phyloP scores from a whole-genome alignment of 1,140 invertebrate species.

The Plutomurus gul region DNA sequence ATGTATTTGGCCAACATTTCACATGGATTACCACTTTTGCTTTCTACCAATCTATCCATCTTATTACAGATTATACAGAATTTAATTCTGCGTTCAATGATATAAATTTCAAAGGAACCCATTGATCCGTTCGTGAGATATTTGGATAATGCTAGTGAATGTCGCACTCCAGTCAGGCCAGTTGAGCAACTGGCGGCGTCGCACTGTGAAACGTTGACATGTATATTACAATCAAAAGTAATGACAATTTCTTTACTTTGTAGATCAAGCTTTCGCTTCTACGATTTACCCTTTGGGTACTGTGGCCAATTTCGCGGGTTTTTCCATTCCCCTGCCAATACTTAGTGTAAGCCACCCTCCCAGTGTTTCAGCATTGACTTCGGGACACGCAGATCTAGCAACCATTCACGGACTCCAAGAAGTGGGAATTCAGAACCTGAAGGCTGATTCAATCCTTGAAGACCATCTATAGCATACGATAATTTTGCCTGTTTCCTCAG shows the following conservation, averaged over 20 bases:
- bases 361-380: neutral
- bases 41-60: no score
- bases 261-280: constrained; percentile 2
- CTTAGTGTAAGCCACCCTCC: constrained; percentile 14
- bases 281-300: constrained; percentile 27
- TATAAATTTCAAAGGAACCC: no score
- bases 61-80: no score
- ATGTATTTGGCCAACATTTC: no score
- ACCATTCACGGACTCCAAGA: neutral
- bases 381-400: neutral
- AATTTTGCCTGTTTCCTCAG: neutral
- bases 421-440: neutral
- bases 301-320: constrained; percentile 9
- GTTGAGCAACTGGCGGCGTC: no score
- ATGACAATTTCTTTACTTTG: no score
- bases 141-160: no score
- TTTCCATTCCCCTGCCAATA: constrained; percentile 34
- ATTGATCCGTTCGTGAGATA: neutral
- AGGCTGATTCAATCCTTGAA: neutral
- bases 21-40: no score
- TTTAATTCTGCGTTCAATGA: no score
- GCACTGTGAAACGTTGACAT: no score
- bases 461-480: constrained; percentile 21
- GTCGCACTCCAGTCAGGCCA: no score
- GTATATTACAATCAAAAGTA: no score